Base-by-base conservation (phyloP, 2,113 vertebrate species). In the Thamnaconus septentrionalis region DNA sequence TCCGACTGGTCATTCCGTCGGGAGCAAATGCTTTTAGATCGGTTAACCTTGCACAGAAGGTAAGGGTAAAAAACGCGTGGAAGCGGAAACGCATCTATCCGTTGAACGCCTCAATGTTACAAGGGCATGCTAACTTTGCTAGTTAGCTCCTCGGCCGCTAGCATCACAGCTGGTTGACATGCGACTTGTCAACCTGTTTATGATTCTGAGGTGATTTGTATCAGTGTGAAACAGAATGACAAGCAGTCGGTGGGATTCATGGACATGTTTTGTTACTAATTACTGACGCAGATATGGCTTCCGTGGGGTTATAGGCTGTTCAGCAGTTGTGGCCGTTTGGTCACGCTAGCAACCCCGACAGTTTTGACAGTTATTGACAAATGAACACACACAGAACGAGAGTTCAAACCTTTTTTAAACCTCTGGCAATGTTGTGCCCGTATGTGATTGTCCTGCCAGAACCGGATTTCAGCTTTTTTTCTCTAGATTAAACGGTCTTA, bases 81-180 rank as follows among this genome's bases (percentile, higher is more conserved):
- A 9, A 0, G 0, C 3, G 3, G 3, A 1, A 0, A 0, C 4
- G 5, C 1, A 7, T 41, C 6, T 8, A 0, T 1, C 5, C 4
- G 9, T 3, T 0, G 3, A 31, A 6, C 39, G 4, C 0, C 3
- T 48, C 41, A 1, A 7, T n/a, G 44, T 71, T 6, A 75, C 84
- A 91, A 91, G 89, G 89, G 10, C 89, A 85, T 48, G 81, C 73
- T 75, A 79, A 54, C 53, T 0, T 6, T 43, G 64, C 59, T 52
- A 44, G 68, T 53, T 65, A 73, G 60, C 78, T 0, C 1, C 3
- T 3, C 11, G 62, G 40, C 61, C 1, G 53, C 43, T 72, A 61
- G 70, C 68, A 62, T 68, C 53, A 59, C 61, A 60, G 31, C 9
- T 7, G 4, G 49, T 6, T 7, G 0, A 12, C n/a, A 5, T 6